Evolutionary conservation across 2,113 vertebrate genomes (phyloP).

Genomic region (Pontoporia blainvillei): DNA sequence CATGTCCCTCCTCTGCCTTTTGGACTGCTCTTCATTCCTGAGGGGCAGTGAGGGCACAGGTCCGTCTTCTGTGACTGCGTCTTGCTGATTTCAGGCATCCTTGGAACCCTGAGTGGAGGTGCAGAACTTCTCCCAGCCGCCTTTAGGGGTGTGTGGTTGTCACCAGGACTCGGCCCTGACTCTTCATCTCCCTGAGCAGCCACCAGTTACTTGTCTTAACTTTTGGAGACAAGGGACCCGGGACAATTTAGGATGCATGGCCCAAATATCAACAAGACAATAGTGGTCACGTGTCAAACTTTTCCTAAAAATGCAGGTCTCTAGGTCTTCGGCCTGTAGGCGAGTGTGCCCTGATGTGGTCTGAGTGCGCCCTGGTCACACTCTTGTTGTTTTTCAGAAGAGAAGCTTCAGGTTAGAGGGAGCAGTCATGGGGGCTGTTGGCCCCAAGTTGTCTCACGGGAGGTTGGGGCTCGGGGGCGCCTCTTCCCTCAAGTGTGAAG

Average conservation of each 20-base stretch:
- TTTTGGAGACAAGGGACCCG: neutral
- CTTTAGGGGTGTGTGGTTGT: neutral
- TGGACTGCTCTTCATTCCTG: neutral
- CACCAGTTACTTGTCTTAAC: neutral
- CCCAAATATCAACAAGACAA: neutral
- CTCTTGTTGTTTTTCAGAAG: no score
- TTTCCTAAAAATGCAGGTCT: neutral
- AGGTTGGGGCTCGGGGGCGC: no score
- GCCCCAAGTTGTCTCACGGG: no score
- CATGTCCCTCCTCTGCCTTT: neutral
- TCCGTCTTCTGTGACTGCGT: neutral
- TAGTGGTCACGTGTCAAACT: neutral
- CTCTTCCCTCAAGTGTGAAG: no score
- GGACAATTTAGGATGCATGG: neutral
- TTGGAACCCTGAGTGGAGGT: neutral
- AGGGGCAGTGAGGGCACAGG: neutral
- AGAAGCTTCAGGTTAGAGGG: no score
- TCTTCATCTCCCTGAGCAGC: neutral
- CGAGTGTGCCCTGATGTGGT: neutral
- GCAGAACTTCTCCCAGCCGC: fast-evolving
- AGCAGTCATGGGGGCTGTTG: no score
- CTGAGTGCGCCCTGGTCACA: neutral
- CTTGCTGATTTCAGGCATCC: neutral
- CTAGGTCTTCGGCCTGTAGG: neutral
- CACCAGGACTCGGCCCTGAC: neutral